phyloP scores from a whole-genome alignment of 2,888 invertebrate genomes.

The Unio pictorum region DNA sequence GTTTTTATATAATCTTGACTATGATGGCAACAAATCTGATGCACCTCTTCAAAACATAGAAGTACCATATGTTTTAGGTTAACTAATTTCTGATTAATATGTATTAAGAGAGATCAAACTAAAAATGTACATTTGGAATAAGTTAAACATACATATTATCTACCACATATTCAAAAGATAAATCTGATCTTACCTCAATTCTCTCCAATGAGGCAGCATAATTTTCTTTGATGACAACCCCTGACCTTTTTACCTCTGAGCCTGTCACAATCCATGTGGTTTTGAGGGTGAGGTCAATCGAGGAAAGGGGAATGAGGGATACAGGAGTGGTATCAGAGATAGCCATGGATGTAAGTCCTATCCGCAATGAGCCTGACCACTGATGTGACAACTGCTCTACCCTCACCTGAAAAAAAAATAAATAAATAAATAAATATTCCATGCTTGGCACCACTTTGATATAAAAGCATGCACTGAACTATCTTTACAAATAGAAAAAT shows the following conservation, averaged over 20 bases:
- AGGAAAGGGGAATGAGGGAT: conserved; percentile 62
- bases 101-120: neutral
- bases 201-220: conserved; percentile 85
- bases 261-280: conserved; percentile 73
- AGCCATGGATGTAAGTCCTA: conserved; percentile 86
- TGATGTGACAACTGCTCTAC: conserved; percentile 90
- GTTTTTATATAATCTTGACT: too few relatives aligned
- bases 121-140: neutral
- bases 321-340: conserved; percentile 78
- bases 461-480: neutral
- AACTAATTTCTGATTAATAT: neutral
- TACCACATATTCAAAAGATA: neutral
- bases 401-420: conserved; percentile 70
- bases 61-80: neutral
- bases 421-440: neutral
- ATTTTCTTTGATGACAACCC: conserved; percentile 79
- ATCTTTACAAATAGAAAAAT: neutral
- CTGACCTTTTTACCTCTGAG: conserved; percentile 81
- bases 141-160: neutral
- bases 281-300: conserved; percentile 61
- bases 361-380: conserved; percentile 93
- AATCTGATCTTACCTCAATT: conserved; percentile 75
- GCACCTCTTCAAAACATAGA: neutral
- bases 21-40: neutral
- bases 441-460: neutral